A percentile compares a stretch with the other conserved stretches of the same genome.
These are phyloP conservation scores for Montipora foliosa DNA, from an alignment of 64 coral and sea anemone species.

Conservation along the genomic window DNA sequence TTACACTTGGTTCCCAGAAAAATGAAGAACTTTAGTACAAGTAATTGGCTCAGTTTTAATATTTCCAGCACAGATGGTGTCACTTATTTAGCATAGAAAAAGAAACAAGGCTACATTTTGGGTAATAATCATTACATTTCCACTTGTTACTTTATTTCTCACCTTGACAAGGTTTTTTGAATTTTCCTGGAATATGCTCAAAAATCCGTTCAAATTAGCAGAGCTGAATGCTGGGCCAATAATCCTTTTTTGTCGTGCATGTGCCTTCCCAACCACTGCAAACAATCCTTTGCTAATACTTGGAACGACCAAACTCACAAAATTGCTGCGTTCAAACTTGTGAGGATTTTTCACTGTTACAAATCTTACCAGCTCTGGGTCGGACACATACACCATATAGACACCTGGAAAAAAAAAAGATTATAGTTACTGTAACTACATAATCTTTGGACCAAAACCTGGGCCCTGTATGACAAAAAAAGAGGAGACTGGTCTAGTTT, in stretches of 20 bases:
- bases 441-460: too few species aligned
- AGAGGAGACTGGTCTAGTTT: too few species aligned
- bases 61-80: too few species aligned
- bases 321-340: slow-evolving; percentile 10
- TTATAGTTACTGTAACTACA: not conserved
- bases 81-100: too few species aligned
- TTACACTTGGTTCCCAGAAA: too few species aligned
- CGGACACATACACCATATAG: not conserved
- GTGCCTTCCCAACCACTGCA: slow-evolving; percentile 29
- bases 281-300: slow-evolving; percentile 30
- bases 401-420: not conserved
- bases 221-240: slow-evolving; percentile 51
- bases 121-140: too few species aligned
- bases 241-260: slow-evolving; percentile 31
- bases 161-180: slow-evolving; percentile 43
- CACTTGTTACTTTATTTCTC: too few species aligned
- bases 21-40: too few species aligned
- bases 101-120: too few species aligned
- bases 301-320: not conserved
- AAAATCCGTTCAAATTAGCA: slow-evolving; percentile 24
- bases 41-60: too few species aligned
- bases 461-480: too few species aligned
- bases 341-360: slow-evolving; percentile 18
- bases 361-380: slow-evolving; percentile 25
- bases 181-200: not conserved